Base-by-base conservation (phyloP, 1,140 invertebrate genomes). In the Pogonognathellus flavescens region DNA sequence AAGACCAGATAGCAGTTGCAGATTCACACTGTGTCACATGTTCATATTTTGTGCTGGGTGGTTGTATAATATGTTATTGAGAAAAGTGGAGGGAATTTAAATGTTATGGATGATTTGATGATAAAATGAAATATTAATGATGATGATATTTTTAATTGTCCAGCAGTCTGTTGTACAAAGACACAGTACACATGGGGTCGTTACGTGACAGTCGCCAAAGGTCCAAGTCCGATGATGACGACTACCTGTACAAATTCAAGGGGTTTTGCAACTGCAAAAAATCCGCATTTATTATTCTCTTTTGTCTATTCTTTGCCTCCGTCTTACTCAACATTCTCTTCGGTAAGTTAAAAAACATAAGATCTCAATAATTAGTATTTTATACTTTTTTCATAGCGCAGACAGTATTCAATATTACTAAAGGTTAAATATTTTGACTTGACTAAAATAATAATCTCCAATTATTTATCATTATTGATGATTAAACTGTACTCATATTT, bases 201-300 rank as follows among this genome's bases (percentile, higher is more conserved):
- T 41, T 86, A 60, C 80, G 87, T 20, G 85, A 86, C 60, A 49
- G 83, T 70, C 85, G 85, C 60, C 70, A 62, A 53, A 82, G 80
- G 31, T 53, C 83, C 31, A 89, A 88, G 85, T 66, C 84, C 41
- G 87, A 89, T 49, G 88, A 89, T 50, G 88, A 88, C 72, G 87
- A 87, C 84, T 86, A 84, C 62, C 66, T 89, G 62, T 87, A 89
- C 85, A 88, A 89, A 86, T 81, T 89, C 83, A 85, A 85, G 49
- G 83, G 88, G 11, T 87, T 87, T 85, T 86, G 86, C 80, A 82
- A 82, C 20, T 88, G 88, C 86, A 88, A 85, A 76, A 80, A 80
- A 60, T 80, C 84, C 13, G 22, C 88, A 88, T 22, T 85, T 59
- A 59, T 85, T 22, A 25, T 83, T 62, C 83, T 88, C 80, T 16